Conservation (phyloP, 2,113 vertebrate species). For the Mesocricetus auratus region DNA sequence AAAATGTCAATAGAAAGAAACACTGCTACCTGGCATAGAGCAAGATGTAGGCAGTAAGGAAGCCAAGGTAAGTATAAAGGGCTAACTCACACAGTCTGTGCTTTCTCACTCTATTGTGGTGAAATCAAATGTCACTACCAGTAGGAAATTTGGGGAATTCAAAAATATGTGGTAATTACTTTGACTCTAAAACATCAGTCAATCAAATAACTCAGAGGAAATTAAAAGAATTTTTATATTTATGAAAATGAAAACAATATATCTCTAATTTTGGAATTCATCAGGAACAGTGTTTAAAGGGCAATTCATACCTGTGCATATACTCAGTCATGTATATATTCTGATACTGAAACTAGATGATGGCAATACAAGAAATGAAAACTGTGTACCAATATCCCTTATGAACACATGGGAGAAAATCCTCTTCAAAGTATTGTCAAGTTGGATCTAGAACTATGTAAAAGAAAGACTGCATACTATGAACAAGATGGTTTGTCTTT, state of each 20-base stretch:
- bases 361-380: not conserved
- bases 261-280: not conserved
- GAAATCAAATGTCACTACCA: not conserved
- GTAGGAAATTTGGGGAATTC: not conserved
- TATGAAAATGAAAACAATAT: not conserved
- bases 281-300: not conserved
- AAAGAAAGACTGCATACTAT: not conserved
- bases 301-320: not conserved
- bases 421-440: not conserved
- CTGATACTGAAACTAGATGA: not conserved
- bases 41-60: not conserved
- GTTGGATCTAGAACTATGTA: not conserved
- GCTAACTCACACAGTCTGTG: not conserved
- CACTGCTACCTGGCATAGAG: not conserved
- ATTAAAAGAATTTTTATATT: not conserved
- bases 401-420: not conserved
- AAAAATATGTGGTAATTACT: not conserved
- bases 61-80: not conserved
- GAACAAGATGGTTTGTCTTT: not conserved
- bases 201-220: not conserved
- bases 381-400: not conserved
- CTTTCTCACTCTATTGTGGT: not conserved
- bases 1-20: not conserved
- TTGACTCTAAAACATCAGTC: not conserved
- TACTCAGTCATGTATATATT: not conserved